Evolutionary conservation across 2,113 vertebrate species (phyloP).

Genomic region (Trematomus loennbergii): DNA sequence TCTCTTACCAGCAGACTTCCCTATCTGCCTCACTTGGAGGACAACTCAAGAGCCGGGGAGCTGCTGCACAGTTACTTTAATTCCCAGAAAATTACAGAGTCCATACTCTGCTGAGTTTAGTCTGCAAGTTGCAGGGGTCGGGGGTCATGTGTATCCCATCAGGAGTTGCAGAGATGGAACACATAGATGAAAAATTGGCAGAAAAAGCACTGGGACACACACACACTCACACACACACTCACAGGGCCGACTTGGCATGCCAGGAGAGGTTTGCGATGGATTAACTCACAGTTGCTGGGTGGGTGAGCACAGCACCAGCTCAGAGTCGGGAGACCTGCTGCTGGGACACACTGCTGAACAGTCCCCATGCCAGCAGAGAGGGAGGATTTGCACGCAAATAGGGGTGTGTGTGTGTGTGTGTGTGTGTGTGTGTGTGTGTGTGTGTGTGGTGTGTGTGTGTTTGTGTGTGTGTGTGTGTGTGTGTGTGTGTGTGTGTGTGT

Average conservation of each 20-base stretch:
- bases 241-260: conserved; percentile 36
- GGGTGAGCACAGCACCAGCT: conserved; percentile 63
- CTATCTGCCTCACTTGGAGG: not conserved
- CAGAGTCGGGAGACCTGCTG: conserved; percentile 48
- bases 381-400: conserved; percentile 60
- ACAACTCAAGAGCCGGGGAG: conserved; percentile 11
- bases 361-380: conserved; percentile 28
- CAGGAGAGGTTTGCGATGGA: conserved; percentile 64
- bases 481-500: no score
- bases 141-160: conserved; percentile 45
- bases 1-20: not conserved
- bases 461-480: no score
- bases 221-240: conserved; percentile 29
- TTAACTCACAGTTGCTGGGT: conserved; percentile 69
- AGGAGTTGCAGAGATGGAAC: conserved; percentile 61
- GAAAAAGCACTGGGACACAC: conserved; percentile 24
- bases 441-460: not conserved
- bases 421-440: not conserved
- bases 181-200: conserved; percentile 56
- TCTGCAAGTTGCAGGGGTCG: conserved; percentile 12
- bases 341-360: conserved; percentile 51
- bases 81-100: conserved; percentile 33
- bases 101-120: conserved; percentile 47
- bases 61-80: conserved; percentile 22
- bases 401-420: conserved; percentile 26